Percentiles rank a stretch among this genome's conserved stretches.
These are phyloP conservation scores for Crepidodera aurea DNA, from an alignment of 2,888 invertebrate species.

Conservation along the genomic window DNA sequence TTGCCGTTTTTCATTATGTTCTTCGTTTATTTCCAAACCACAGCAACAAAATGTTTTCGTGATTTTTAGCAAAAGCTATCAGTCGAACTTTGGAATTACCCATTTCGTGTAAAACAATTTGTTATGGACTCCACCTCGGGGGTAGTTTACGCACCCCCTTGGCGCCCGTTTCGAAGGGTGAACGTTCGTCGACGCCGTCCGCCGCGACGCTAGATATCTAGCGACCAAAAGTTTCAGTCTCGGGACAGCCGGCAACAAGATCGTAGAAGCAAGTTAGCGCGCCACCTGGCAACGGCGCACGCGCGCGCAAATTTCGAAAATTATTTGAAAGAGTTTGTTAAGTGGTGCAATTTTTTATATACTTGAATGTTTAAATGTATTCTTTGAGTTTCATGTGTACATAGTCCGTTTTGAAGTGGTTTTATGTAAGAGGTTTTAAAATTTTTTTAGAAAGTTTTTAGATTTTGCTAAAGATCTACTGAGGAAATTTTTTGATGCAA, in stretches of 20 bases:
- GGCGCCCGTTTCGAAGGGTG: conserved; percentile 52
- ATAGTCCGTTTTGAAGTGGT: conserved; percentile 44
- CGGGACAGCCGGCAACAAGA: conserved; percentile 47
- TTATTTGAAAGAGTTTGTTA: neutral
- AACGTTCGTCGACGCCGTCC: conserved; percentile 51
- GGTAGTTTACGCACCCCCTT: conserved; percentile 49
- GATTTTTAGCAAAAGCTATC: conserved; percentile 7
- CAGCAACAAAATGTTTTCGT: conserved; percentile 3
- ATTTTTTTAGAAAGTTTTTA: neutral
- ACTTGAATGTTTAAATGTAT: conserved; percentile 36
- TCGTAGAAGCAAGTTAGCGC: conserved; percentile 39
- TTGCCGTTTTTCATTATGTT: too few relatives aligned
- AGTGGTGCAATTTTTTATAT: conserved; percentile 34
- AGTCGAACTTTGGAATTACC: conserved; percentile 3
- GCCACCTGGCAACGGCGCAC: conserved; percentile 12
- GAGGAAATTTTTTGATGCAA: too few relatives aligned
- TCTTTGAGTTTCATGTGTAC: conserved; percentile 40
- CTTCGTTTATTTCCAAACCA: neutral
- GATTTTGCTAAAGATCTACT: too few relatives aligned
- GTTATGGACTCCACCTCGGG: conserved; percentile 34
- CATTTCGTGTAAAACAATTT: conserved; percentile 31
- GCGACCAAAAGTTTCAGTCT: conserved; percentile 49
- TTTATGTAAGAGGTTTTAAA: conserved; percentile 42
- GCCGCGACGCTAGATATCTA: conserved; percentile 35
- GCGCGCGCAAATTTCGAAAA: conserved; percentile 24